Evolutionary conservation across 2,797 vertebrate genomes (phyloP).

Genomic region (Urosaurus nigricauda): DNA sequence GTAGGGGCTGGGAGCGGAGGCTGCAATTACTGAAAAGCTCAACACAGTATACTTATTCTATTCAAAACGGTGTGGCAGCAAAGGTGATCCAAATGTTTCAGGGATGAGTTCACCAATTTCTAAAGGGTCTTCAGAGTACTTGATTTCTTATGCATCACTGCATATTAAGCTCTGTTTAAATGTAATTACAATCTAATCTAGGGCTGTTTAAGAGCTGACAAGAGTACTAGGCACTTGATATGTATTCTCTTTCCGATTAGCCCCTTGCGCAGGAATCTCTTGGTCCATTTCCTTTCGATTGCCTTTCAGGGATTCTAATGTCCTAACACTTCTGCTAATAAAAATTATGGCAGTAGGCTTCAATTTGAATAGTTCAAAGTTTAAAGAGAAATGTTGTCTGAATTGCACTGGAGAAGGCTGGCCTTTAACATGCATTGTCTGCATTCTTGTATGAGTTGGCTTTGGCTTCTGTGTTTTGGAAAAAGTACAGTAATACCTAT

Average conservation of each 20-base stretch:
- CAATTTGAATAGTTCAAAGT: conserved; percentile 4
- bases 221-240: conserved; percentile 24
- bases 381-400: conserved; percentile 4
- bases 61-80: neutral
- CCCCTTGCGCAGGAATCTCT: neutral
- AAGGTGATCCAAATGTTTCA: neutral
- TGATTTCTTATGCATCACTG: conserved; percentile 15
- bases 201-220: conserved; percentile 45
- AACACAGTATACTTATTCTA: neutral
- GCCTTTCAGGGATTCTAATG: neutral
- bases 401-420: conserved; percentile 13
- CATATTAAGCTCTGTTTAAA: conserved; percentile 42
- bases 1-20: neutral
- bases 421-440: neutral
- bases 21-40: neutral
- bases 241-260: conserved; percentile 36
- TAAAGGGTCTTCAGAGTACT: conserved; percentile 13
- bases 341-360: conserved; percentile 13
- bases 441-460: neutral
- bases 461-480: neutral
- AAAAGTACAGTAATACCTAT: neutral
- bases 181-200: conserved; percentile 39
- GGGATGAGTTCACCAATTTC: neutral
- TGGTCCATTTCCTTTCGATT: conserved; percentile 32
- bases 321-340: conserved; percentile 21